These are phyloP conservation scores for Nipponacmea schrenckii DNA, from an alignment of 2,888 invertebrate species.

Conservation along the genomic window DNA sequence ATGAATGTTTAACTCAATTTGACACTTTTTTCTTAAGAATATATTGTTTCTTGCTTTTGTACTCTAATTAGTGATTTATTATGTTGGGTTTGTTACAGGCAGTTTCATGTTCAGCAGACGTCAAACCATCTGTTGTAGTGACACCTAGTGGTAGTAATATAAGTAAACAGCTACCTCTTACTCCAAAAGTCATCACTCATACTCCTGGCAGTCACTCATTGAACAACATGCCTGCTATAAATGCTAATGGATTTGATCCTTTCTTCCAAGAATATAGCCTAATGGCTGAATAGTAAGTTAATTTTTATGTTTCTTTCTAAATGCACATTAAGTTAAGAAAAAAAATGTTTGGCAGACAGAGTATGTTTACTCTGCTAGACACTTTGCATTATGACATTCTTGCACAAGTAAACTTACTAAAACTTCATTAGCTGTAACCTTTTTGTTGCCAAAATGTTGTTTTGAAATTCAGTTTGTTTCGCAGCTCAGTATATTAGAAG, in stretches of 20 bases:
- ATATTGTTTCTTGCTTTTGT: too few species aligned
- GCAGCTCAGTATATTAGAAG: too few species aligned
- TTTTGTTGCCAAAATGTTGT: too few species aligned
- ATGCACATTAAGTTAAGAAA: background rate
- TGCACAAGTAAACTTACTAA: too few species aligned
- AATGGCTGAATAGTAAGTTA: slow-evolving; percentile 90
- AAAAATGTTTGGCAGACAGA: background rate
- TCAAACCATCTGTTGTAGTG: background rate
- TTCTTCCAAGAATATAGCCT: slow-evolving; percentile 90
- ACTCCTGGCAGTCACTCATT: slow-evolving; percentile 36
- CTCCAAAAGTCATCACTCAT: slow-evolving; percentile 39
- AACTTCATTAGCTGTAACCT: too few species aligned
- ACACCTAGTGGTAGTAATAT: slow-evolving; percentile 26
- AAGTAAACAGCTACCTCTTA: slow-evolving; percentile 42
- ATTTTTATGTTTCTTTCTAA: slow-evolving; percentile 15
- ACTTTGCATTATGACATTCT: too few species aligned
- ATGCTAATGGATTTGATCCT: slow-evolving; percentile 72
- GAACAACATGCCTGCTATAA: slow-evolving; percentile 33
- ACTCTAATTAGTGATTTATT: background rate
- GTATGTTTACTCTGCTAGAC: too few species aligned
- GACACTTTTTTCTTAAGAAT: too few species aligned
- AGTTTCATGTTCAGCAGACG: slow-evolving; percentile 1
- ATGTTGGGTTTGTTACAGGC: background rate
- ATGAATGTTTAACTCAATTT: too few species aligned
- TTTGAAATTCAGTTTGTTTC: too few species aligned